Evolutionary conservation across 2,888 invertebrate species (phyloP).

Genomic region (Cenopis cana): DNA sequence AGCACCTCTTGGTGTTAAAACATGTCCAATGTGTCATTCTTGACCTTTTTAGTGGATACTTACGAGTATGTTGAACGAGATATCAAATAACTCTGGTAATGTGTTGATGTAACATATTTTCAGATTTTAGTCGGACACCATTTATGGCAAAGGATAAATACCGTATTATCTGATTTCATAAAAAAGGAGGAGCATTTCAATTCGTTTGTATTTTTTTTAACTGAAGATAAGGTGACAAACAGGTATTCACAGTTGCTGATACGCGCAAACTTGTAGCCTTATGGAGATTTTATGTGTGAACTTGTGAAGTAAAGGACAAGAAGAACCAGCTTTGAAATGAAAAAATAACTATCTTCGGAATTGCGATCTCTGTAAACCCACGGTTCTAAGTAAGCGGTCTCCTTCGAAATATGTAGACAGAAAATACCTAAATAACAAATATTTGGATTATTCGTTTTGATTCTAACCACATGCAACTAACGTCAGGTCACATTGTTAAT

Average conservation of each 20-base stretch:
- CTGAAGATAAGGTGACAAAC: neutral
- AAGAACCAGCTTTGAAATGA: slow-evolving; percentile 20
- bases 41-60: slow-evolving; percentile 27
- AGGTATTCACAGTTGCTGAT: neutral
- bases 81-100: slow-evolving; percentile 12
- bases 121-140: slow-evolving; percentile 15
- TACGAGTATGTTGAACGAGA: slow-evolving; percentile 4
- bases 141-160: slow-evolving; percentile 7
- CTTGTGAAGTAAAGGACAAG: neutral
- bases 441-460: slow-evolving; percentile 37
- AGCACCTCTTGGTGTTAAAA: slow-evolving; percentile 10
- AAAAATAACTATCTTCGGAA: slow-evolving; percentile 21
- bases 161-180: too few species aligned
- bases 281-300: neutral
- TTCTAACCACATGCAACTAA: slow-evolving; percentile 27
- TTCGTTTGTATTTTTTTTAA: neutral
- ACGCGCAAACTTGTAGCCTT: neutral
- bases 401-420: slow-evolving; percentile 33
- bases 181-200: too few species aligned
- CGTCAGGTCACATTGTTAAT: neutral
- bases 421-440: slow-evolving; percentile 37
- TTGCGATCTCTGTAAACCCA: slow-evolving; percentile 31
- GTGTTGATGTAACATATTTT: slow-evolving; percentile 27
- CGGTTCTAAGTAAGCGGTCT: slow-evolving; percentile 37
- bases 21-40: slow-evolving; percentile 25